Evolutionary conservation across 2,888 invertebrate genomes (phyloP).

Genomic region (Lissonota sp.): DNA sequence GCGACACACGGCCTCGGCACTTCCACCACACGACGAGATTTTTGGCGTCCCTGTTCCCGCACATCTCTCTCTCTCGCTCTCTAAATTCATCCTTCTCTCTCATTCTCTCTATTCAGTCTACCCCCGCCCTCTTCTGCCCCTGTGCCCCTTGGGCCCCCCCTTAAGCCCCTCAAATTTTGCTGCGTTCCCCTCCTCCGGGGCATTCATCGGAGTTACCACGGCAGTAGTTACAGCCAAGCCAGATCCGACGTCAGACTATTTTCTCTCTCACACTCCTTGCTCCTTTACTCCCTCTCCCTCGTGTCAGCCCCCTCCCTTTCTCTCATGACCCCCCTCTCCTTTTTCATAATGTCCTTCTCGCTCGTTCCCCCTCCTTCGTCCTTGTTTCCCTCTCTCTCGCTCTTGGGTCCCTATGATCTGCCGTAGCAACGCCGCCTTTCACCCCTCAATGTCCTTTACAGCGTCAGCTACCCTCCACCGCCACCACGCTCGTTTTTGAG

Average conservation of each 20-base stretch:
- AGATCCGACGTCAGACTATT: constrained; percentile 48
- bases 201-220: constrained; percentile 65
- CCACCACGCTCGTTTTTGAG: constrained; percentile 28
- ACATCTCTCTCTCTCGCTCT: constrained; percentile 53
- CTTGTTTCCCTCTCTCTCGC: constrained; percentile 10
- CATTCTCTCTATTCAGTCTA: constrained; percentile 44
- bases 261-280: constrained; percentile 46
- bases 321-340: constrained; percentile 18
- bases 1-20: constrained; percentile 74
- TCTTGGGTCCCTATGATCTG: constrained; percentile 43
- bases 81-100: constrained; percentile 57
- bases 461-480: constrained; percentile 28
- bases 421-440: constrained; percentile 57
- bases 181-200: constrained; percentile 57
- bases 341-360: constrained; percentile 15
- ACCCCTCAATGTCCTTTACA: constrained; percentile 42
- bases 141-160: constrained; percentile 31
- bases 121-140: constrained; percentile 24
- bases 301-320: constrained; percentile 21
- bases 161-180: constrained; percentile 47
- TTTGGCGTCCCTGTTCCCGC: constrained; percentile 52
- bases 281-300: constrained; percentile 39
- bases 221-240: constrained; percentile 60
- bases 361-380: neutral
- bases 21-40: constrained; percentile 67